phyloP scores from a whole-genome alignment of 2,888 invertebrate species.

The Drosophila sordidula region DNA sequence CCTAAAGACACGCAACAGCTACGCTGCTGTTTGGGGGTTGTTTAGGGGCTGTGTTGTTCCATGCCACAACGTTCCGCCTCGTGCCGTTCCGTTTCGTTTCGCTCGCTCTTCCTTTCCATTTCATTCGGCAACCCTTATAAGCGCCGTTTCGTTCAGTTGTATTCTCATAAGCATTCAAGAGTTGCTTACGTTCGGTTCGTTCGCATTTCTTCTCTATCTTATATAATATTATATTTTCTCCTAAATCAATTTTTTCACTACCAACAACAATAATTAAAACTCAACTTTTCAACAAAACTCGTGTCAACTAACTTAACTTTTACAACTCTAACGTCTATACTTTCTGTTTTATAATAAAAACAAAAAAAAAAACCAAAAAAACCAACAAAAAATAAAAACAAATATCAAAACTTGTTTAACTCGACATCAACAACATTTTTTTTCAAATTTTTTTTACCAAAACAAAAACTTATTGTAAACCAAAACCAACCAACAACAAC shows the following conservation, averaged over 20 bases:
- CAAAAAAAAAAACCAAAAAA: conserved; percentile 32
- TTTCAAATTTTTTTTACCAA: conserved; percentile 40
- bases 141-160: conserved; percentile 75
- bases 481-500: conserved; percentile 23
- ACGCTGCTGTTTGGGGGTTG: conserved; percentile 66
- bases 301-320: conserved; percentile 80
- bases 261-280: conserved; percentile 77
- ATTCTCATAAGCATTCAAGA: conserved; percentile 86
- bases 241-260: conserved; percentile 82
- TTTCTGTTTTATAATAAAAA: conserved; percentile 67
- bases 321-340: conserved; percentile 72
- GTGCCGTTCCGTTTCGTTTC: conserved; percentile 27
- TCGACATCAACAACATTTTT: conserved; percentile 39
- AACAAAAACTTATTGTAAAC: conserved; percentile 11
- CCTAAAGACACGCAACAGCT: conserved; percentile 72
- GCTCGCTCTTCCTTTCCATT: conserved; percentile 37
- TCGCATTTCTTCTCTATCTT: conserved; percentile 86
- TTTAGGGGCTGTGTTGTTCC: conserved; percentile 46
- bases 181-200: conserved; percentile 86
- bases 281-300: conserved; percentile 72
- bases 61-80: conserved; percentile 20
- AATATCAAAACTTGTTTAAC: conserved; percentile 36
- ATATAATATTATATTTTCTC: conserved; percentile 85
- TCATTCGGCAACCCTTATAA: conserved; percentile 82
- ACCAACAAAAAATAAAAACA: conserved; percentile 35